These are phyloP conservation scores for Myotis planiceps DNA, from an alignment of 2,797 vertebrate species.

Conservation along the genomic window DNA sequence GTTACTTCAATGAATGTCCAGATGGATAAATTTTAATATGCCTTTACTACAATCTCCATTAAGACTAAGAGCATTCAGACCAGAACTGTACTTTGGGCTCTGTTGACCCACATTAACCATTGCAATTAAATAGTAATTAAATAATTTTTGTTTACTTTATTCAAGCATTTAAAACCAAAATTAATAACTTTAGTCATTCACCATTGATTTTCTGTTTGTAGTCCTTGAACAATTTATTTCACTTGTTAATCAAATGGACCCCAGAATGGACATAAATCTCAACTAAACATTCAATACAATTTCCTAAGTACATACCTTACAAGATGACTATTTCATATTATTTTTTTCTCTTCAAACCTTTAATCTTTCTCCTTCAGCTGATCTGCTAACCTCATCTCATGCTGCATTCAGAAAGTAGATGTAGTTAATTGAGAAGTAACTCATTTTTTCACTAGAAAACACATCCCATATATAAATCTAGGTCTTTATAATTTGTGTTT, in stretches of 20 bases:
- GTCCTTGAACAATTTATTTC: neutral
- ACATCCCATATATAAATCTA: neutral
- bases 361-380: neutral
- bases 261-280: slow-evolving; percentile 25
- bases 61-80: slow-evolving; percentile 18
- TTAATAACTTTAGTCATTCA: slow-evolving; percentile 5
- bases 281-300: neutral
- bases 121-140: slow-evolving; percentile 21
- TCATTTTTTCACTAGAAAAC: neutral
- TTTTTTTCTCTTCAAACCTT: neutral
- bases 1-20: neutral
- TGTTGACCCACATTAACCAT: slow-evolving; percentile 13
- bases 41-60: neutral
- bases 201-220: slow-evolving; percentile 10
- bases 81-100: neutral
- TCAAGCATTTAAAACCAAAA: slow-evolving; percentile 39
- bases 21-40: slow-evolving; percentile 7
- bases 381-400: neutral
- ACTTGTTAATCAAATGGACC: slow-evolving; percentile 22
- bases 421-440: neutral
- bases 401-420: neutral
- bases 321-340: neutral
- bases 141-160: slow-evolving; percentile 28
- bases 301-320: neutral
- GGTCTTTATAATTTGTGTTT: neutral